phyloP scores from a whole-genome alignment of 2,797 vertebrate genomes.

The Hapalemur alaotrensis region DNA sequence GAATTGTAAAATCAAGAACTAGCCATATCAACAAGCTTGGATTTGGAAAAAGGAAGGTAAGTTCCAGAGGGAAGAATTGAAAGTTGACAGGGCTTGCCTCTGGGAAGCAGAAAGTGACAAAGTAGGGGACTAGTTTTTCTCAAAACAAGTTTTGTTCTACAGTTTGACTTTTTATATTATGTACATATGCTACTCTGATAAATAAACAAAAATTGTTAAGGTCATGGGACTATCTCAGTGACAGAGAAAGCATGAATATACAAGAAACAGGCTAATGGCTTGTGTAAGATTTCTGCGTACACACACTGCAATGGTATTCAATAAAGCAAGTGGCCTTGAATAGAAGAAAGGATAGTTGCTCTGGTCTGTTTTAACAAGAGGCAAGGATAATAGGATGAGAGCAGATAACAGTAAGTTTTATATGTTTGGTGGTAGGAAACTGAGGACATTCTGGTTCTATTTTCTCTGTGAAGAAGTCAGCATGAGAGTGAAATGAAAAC shows the following conservation, averaged over 20 bases:
- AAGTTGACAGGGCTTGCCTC: background rate
- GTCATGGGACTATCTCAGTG: background rate
- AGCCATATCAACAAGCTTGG: background rate
- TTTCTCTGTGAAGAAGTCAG: background rate
- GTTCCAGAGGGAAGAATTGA: background rate
- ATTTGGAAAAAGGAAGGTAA: background rate
- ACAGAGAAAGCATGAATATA: background rate
- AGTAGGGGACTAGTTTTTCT: background rate
- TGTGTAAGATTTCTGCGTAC: background rate
- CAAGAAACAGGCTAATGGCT: background rate
- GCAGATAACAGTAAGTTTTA: background rate
- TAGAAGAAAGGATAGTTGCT: background rate
- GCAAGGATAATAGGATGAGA: background rate
- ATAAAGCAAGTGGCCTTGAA: background rate
- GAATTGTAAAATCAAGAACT: background rate
- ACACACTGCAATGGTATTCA: background rate
- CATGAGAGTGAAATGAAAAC: background rate
- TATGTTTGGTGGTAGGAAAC: background rate
- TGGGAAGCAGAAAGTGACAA: background rate
- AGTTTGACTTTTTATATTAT: background rate
- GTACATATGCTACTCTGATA: background rate
- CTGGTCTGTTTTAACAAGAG: background rate
- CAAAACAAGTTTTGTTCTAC: background rate
- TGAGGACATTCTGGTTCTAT: background rate
- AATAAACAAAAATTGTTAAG: background rate